phyloP scores from a whole-genome alignment of 1,140 invertebrate species.

The Drosophila malerkotliana region DNA sequence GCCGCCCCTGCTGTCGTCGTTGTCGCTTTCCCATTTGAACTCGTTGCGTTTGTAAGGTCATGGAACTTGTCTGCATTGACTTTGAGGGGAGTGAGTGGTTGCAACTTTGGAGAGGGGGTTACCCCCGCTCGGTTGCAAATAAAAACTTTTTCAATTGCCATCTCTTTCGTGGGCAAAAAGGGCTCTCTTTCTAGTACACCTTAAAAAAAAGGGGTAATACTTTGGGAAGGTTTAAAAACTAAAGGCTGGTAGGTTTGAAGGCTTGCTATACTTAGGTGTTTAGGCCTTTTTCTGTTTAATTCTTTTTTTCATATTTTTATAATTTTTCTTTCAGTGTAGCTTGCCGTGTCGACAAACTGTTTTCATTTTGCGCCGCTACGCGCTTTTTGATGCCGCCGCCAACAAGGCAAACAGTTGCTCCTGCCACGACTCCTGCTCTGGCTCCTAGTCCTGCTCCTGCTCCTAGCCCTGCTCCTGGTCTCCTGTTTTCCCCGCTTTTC shows the following conservation, averaged over 20 bases:
- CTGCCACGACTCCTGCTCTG: background rate
- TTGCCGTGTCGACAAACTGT: slow-evolving; percentile 69
- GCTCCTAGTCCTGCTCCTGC: background rate
- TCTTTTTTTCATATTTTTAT: background rate
- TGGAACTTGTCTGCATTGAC: slow-evolving; percentile 83
- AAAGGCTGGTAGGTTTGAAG: too few species aligned
- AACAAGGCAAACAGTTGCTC: slow-evolving; percentile 70
- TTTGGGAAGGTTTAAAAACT: background rate
- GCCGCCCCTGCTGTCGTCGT: slow-evolving; percentile 13
- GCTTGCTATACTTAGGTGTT: too few species aligned
- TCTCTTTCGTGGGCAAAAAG: slow-evolving; percentile 10
- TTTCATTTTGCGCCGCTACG: slow-evolving; percentile 80
- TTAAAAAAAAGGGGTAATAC: background rate
- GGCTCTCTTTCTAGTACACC: slow-evolving; percentile 1
- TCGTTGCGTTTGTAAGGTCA: slow-evolving; percentile 80
- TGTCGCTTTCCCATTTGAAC: slow-evolving; percentile 44
- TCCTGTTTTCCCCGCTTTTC: slow-evolving; percentile 44
- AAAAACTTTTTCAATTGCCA: slow-evolving; percentile 65
- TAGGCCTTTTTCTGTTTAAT: background rate
- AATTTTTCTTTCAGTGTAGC: background rate
- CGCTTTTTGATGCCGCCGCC: slow-evolving; percentile 79
- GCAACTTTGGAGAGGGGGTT: background rate
- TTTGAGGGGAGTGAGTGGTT: slow-evolving; percentile 27
- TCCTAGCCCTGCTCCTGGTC: background rate
- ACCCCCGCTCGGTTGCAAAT: slow-evolving; percentile 27